Evolutionary conservation across 37 sponge, comb jelly and placozoan species (phyloP).

Genomic region (Crambe crambe): DNA sequence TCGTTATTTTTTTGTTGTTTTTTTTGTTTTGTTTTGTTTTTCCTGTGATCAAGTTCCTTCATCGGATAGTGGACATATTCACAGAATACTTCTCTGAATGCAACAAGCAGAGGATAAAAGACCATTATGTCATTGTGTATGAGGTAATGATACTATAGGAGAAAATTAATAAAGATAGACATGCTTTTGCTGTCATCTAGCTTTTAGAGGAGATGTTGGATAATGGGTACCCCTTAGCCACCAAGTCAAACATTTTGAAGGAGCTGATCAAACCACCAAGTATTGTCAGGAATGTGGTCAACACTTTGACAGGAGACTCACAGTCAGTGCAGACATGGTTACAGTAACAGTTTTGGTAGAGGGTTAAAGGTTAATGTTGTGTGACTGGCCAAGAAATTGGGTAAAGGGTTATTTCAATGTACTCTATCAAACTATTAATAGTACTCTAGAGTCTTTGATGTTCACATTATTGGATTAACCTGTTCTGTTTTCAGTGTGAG

Average conservation of each 20-base stretch:
- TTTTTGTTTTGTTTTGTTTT: no score
- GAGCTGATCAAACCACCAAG: slow-evolving; percentile 96
- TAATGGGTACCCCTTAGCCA: slow-evolving; percentile 96
- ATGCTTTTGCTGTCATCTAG: slow-evolving; percentile 95
- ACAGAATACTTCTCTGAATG: slow-evolving; percentile 94
- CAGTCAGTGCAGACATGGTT: slow-evolving; percentile 43
- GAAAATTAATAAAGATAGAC: no score
- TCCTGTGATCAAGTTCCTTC: slow-evolving; percentile 97
- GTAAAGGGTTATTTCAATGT: not conserved
- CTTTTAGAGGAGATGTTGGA: slow-evolving; percentile 98
- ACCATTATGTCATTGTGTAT: slow-evolving; percentile 93
- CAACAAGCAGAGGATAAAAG: slow-evolving; percentile 87
- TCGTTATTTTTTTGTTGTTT: no score
- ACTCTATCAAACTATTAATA: not conserved
- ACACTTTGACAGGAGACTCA: slow-evolving; percentile 81
- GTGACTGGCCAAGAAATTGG: not conserved
- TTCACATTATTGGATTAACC: not conserved
- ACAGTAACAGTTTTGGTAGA: not conserved
- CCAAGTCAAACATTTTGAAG: slow-evolving; percentile 92
- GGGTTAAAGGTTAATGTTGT: not conserved
- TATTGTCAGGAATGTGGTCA: slow-evolving; percentile 70
- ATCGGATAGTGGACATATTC: slow-evolving; percentile 95
- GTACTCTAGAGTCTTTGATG: no score
- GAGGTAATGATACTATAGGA: slow-evolving; percentile 93
- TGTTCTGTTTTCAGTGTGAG: slow-evolving; percentile 56